Evolutionary conservation across 2,888 invertebrate species (phyloP).

Genomic region (Caenorhabditis sulstoni): DNA sequence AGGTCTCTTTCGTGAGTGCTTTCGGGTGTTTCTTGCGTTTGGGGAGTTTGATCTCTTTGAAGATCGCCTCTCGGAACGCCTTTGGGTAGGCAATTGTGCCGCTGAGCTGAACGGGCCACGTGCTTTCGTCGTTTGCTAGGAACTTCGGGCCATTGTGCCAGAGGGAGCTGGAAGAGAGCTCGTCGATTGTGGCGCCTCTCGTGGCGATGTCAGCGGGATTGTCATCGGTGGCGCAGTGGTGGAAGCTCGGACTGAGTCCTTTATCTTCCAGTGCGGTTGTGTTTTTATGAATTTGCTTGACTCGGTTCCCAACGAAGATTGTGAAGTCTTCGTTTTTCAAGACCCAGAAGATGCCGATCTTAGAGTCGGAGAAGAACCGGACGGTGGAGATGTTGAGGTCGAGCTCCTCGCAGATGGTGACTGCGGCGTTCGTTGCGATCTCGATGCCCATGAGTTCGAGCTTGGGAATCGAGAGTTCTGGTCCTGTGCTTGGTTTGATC

Average conservation of each 20-base stretch:
- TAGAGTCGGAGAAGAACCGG: conserved; percentile 44
- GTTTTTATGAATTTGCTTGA: background rate
- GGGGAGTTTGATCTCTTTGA: background rate
- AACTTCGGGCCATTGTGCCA: conserved; percentile 45
- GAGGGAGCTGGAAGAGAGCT: conserved; percentile 14
- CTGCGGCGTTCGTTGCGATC: conserved; percentile 21
- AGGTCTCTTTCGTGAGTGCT: too few species aligned
- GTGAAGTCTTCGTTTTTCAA: background rate
- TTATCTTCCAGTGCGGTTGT: background rate
- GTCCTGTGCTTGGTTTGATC: conserved; percentile 2
- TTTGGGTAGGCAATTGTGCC: background rate
- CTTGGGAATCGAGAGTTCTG: conserved; percentile 48
- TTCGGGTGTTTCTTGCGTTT: background rate
- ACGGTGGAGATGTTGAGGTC: background rate
- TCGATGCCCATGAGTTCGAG: conserved; percentile 48
- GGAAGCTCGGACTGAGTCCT: background rate
- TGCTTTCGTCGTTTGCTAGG: background rate
- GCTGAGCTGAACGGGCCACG: conserved; percentile 7
- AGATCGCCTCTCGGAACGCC: too few species aligned
- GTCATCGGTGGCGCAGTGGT: conserved; percentile 66
- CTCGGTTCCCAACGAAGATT: background rate
- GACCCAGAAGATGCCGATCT: conserved; percentile 46
- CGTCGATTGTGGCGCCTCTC: conserved; percentile 52
- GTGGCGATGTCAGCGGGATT: conserved; percentile 79
- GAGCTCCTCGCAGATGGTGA: background rate